Evolutionary conservation across 2,888 invertebrate genomes (phyloP), one percentile per base, ranked within the genome.

Genomic region (Hyppa rectilinea): DNA sequence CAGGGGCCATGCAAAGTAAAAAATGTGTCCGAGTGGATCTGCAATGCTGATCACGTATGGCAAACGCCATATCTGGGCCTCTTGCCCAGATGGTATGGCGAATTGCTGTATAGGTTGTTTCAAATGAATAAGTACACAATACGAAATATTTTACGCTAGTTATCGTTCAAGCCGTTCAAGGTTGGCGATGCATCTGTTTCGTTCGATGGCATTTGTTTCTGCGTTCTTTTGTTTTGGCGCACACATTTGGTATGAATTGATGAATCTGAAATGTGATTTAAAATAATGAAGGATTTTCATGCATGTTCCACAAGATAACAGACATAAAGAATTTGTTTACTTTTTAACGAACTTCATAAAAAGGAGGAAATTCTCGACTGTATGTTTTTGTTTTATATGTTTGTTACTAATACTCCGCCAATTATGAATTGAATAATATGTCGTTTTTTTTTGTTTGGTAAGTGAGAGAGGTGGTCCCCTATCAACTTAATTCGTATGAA

Each of bases 21-120:
- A 72, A 69, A 76, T 43, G 29, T 52, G 59, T 59, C 17, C 26
- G 23, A 14, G 20, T 52, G 20, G 0, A 62, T 75, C 50, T 71
- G 55, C 66, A 70, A 83, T 70, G 59, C 77, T 23, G 20, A 69
- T 70, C 83, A 83, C 84, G 83, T 82, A 80, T 20, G 49, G 58
- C 50, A 59, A 78, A 64, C 53, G 53, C 82, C 69, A 70, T 80
- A 79, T 64, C 61, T 76, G 62, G 70, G 53, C 59, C 55, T 62
- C 49, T 38, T 49, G 68, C 23, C 60, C 78, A 82, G 66, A 63
- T 80, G 68, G 81, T 66, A 74, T 72, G 38, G 69, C 79, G 65
- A 82, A 82, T 82, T 71, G 66, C 55, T 53, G 49, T 83, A 72
- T 78, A 26, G 66, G 52, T 78, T 75, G 66, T 72, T 72, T 64